Evolutionary conservation across 2,888 invertebrate species (phyloP).

Genomic region (Thumatha senex): DNA sequence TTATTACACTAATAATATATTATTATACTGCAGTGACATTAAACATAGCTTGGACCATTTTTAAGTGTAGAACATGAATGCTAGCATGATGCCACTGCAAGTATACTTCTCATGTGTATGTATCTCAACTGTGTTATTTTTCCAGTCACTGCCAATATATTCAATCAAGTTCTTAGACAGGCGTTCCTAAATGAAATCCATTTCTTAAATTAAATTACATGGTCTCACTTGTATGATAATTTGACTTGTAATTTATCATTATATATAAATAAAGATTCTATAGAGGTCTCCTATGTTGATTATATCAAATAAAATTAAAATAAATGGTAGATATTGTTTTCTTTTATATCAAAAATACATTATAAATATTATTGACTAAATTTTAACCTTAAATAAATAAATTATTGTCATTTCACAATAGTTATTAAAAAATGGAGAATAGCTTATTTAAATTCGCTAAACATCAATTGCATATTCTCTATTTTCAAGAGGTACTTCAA

Average conservation of each 20-base stretch:
- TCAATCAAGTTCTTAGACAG: slow-evolving; percentile 55
- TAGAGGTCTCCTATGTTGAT: slow-evolving; percentile 75
- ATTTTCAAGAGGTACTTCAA: slow-evolving; percentile 26
- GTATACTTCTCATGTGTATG: slow-evolving; percentile 19
- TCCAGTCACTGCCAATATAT: slow-evolving; percentile 72
- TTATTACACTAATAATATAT: slow-evolving; percentile 37
- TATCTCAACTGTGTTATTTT: slow-evolving; percentile 35
- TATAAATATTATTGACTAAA: slow-evolving; percentile 28
- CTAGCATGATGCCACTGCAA: no score
- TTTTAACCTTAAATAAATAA: slow-evolving; percentile 39
- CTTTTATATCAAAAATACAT: not conserved
- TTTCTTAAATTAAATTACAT: slow-evolving; percentile 67
- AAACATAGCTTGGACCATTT: not conserved
- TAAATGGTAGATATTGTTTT: slow-evolving; percentile 51
- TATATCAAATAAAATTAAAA: slow-evolving; percentile 72
- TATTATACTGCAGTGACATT: slow-evolving; percentile 14
- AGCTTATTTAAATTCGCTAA: slow-evolving; percentile 15
- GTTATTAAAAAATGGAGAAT: slow-evolving; percentile 33
- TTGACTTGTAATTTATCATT: slow-evolving; percentile 76
- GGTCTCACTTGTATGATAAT: slow-evolving; percentile 80
- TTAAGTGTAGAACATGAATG: not conserved
- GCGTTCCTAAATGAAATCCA: slow-evolving; percentile 70
- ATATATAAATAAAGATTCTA: slow-evolving; percentile 68
- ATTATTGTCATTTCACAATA: slow-evolving; percentile 55
- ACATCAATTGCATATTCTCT: slow-evolving; percentile 11